phyloP scores from a whole-genome alignment of 30 jellyfish, hydroid and myxozoan species.

The Hydractinia echinata region DNA sequence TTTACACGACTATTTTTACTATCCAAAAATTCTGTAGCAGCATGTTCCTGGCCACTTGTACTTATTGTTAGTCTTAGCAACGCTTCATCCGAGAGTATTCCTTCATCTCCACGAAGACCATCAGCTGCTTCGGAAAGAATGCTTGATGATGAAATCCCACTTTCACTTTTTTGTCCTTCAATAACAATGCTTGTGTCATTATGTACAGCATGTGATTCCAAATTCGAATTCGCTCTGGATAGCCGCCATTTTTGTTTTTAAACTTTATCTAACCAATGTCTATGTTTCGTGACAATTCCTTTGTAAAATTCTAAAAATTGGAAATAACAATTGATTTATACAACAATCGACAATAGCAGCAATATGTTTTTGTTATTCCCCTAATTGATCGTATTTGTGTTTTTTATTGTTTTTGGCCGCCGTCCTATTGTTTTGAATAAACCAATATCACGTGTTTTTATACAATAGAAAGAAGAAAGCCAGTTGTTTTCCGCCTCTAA shows the following conservation, averaged over 20 bases:
- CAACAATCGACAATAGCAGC: not conserved
- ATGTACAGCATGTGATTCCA: constrained; percentile 29
- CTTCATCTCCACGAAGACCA: constrained; percentile 37
- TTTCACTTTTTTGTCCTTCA: not conserved
- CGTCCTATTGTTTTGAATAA: not conserved
- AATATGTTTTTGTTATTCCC: not conserved
- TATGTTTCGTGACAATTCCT: constrained; percentile 28
- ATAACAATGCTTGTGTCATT: constrained; percentile 20
- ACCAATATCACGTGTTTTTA: constrained; percentile 2
- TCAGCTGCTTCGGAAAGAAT: constrained; percentile 41
- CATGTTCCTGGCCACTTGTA: constrained; percentile 34
- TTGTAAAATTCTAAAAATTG: constrained; percentile 4
- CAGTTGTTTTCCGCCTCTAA: constrained; percentile 24
- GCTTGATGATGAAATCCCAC: constrained; percentile 4
- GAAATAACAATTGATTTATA: constrained; percentile 23
- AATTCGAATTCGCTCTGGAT: constrained; percentile 56
- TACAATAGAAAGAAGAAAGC: constrained; percentile 7
- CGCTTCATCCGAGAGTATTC: constrained; percentile 72
- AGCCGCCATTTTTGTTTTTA: constrained; percentile 79
- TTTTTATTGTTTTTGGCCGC: constrained; percentile 3
- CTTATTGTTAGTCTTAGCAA: constrained; percentile 65
- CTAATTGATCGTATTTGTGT: not conserved
- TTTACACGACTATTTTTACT: constrained; percentile 85
- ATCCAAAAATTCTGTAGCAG: constrained; percentile 61
- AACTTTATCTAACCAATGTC: constrained; percentile 26